A percentile compares a stretch with the other conserved stretches of the same genome.
These are phyloP conservation scores for Drosophila guanche DNA, from an alignment of 1,140 invertebrate genomes.

Conservation along the genomic window DNA sequence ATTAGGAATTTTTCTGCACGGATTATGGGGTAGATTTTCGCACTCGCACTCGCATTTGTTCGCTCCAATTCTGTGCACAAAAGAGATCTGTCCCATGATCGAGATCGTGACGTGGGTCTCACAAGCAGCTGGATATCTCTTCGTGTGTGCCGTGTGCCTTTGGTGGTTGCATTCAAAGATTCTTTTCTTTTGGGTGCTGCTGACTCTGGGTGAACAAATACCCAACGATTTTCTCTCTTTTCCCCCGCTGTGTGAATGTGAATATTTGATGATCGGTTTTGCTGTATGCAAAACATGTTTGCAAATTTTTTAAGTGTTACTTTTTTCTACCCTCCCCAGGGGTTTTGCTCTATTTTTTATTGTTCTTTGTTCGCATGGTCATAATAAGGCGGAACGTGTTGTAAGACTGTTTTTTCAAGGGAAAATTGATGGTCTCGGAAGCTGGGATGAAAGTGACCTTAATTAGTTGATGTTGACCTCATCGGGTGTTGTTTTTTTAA, in stretches of 20 bases:
- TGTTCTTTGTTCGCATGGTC: conserved; percentile 59
- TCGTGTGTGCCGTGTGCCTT: neutral
- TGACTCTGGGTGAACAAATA: conserved; percentile 18
- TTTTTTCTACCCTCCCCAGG: conserved; percentile 33
- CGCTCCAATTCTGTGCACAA: conserved; percentile 46
- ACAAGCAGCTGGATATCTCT: conserved; percentile 62
- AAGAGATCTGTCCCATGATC: conserved; percentile 46
- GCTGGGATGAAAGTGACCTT: conserved; percentile 44
- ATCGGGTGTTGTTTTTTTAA: conserved; percentile 5
- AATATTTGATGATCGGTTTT: conserved; percentile 74
- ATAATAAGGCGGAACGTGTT: conserved; percentile 74
- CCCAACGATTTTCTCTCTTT: conserved; percentile 26
- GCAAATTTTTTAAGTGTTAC: conserved; percentile 75
- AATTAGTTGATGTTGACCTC: conserved; percentile 62
- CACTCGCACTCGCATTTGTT: conserved; percentile 51
- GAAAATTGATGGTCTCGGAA: conserved; percentile 23
- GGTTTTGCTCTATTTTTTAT: conserved; percentile 47
- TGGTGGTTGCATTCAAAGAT: conserved; percentile 50
- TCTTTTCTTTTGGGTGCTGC: conserved; percentile 36
- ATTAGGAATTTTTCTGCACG: conserved; percentile 47
- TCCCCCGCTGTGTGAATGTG: conserved; percentile 41
- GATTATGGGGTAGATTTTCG: conserved; percentile 80
- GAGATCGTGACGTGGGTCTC: conserved; percentile 46
- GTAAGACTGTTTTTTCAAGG: conserved; percentile 22
- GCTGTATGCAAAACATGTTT: conserved; percentile 78